These are phyloP conservation scores for roundworm (Caenorhabditis elegans) DNA, from an alignment of 1,140 invertebrate species.

Conservation along the genomic window DNA sequence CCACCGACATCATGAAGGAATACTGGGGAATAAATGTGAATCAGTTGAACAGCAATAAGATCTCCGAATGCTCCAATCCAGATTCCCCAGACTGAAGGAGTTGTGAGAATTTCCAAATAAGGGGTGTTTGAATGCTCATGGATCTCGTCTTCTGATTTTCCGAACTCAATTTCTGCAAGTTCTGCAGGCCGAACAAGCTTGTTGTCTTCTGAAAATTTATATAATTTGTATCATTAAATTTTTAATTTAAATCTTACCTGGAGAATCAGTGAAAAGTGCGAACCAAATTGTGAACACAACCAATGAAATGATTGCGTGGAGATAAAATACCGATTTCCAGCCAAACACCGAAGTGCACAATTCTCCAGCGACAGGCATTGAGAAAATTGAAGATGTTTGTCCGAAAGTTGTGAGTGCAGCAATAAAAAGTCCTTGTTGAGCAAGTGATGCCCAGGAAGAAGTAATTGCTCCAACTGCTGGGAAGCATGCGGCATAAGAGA, in stretches of 20 bases:
- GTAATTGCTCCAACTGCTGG: conserved; percentile 48
- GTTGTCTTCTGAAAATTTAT: conserved; percentile 34
- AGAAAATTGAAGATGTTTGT: conserved; percentile 41
- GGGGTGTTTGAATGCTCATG: conserved; percentile 11
- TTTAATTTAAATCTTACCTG: neutral
- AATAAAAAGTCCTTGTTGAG: conserved; percentile 48
- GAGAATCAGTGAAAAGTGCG: neutral
- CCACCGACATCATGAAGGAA: conserved; percentile 41
- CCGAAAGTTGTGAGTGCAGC: conserved; percentile 47
- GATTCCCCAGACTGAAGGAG: conserved; percentile 48
- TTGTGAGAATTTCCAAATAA: conserved; percentile 37
- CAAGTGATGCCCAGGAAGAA: conserved; percentile 45
- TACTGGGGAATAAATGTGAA: conserved; percentile 44
- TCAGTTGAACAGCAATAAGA: conserved; percentile 43
- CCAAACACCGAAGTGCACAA: conserved; percentile 39
- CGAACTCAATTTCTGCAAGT: conserved; percentile 29
- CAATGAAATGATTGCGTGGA: conserved; percentile 40
- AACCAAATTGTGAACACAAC: conserved; percentile 11
- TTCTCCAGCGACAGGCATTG: conserved; percentile 45
- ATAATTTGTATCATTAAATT: no score
- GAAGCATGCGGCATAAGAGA: conserved; percentile 44
- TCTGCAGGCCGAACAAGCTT: conserved; percentile 29
- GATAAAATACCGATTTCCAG: conserved; percentile 47
- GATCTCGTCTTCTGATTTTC: conserved; percentile 31
- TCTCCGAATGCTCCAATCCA: conserved; percentile 51